Conservation (phyloP, 2,113 vertebrate species). For the Heloderma charlesbogerti region DNA sequence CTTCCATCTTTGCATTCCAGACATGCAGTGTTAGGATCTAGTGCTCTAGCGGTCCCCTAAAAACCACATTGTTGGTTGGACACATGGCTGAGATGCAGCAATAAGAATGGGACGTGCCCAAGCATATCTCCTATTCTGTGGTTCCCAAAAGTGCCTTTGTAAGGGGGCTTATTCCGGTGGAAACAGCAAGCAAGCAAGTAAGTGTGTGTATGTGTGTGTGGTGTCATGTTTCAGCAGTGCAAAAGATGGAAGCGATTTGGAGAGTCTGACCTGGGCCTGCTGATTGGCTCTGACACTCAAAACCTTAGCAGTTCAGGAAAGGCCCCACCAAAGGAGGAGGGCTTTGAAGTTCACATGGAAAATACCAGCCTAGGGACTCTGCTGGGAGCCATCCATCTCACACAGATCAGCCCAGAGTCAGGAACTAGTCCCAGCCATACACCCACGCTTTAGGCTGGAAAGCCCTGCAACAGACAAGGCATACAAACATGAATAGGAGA, state of each 20-base stretch:
- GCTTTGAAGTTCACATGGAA: constrained; percentile 26
- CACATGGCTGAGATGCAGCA: neutral
- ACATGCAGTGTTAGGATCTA: neutral
- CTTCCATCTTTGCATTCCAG: neutral
- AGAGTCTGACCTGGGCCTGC: neutral
- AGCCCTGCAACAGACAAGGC: neutral
- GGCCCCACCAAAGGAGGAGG: neutral
- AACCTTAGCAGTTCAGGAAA: constrained; percentile 13
- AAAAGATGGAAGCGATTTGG: constrained; percentile 29
- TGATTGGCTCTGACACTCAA: constrained; percentile 23
- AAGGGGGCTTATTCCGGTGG: neutral
- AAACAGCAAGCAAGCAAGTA: neutral
- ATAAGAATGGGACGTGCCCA: neutral
- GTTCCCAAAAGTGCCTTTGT: neutral
- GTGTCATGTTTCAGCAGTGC: neutral
- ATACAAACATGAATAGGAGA: neutral
- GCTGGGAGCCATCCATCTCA: constrained; percentile 1
- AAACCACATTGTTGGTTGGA: neutral
- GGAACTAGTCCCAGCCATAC: neutral
- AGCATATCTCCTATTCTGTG: neutral
- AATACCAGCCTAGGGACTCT: constrained; percentile 11
- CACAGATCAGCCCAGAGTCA: neutral
- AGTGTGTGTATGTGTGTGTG: neutral
- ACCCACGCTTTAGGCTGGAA: neutral
- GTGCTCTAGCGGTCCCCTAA: neutral